Base-by-base conservation (phyloP, 2,888 invertebrate genomes). In the Rambutsinella grinnellia region DNA sequence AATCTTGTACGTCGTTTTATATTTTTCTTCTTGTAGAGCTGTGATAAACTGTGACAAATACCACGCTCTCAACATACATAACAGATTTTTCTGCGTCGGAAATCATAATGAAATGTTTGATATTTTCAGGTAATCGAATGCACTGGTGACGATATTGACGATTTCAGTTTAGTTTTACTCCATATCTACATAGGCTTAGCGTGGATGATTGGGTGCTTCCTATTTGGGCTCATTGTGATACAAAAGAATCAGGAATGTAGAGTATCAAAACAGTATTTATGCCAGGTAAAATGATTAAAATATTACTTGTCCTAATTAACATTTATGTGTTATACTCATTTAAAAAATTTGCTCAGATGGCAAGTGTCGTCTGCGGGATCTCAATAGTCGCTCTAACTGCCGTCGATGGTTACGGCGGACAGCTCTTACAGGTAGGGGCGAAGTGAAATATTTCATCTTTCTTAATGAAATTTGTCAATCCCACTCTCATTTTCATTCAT, bases 211-310 rank as follows among this genome's bases (percentile, higher is more conserved):
- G 95, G 95, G 1, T 93, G 94, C 85, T 90, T 91, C 2, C 91
- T 92, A 0, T 94, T 94, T 85, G 95, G 95, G 36, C 89, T 93
- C 69, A 88, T 95, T 62, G 93, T 94, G n/a, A 90, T 94, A 2
- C 92, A 93, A 85, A 93, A 93, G 85, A 93, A 92, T 53, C 92
- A 92, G 17, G 94, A 95, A 85, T 95, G 95, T 86, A 90, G 94
- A 60, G 94, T 95, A 71, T 94, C 94, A 0, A 89, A 94, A 63
- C 94, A 95, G 86, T 94, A 95, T 87, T 89, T 95, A 51, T 93
- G 93, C 66, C 88, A 88, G 82, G 85, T 85, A 75, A 62, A 57
- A 10, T 44, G 46, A 47, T 2, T 17, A 46, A 46, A 46, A 56
- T 28, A 28, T n/a, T n/a, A n/a, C n/a, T n/a, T n/a, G n/a, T 27